A percentile compares a stretch with the other conserved stretches of the same genome.
Conservation (phyloP, 2,888 invertebrate genomes). For the Volucella zonaria region DNA sequence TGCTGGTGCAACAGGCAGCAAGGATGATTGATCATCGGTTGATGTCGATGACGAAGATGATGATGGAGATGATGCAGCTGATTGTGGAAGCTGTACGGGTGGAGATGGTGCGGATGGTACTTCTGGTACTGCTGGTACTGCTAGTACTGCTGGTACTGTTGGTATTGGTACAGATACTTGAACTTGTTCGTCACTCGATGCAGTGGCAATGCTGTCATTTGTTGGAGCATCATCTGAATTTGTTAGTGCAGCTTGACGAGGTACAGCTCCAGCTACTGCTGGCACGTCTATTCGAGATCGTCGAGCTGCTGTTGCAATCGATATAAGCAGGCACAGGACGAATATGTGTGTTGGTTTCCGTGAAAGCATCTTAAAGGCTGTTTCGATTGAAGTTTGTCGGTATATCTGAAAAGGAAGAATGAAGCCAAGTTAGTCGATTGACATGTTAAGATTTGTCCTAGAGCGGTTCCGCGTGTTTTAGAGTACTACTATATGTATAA, state of each 20-base stretch:
- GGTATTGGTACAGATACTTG: conserved; percentile 75
- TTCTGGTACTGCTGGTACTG: conserved; percentile 62
- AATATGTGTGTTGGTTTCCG: conserved; percentile 74
- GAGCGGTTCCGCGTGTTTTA: conserved; percentile 46
- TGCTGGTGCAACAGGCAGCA: conserved; percentile 68
- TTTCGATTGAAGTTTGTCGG: conserved; percentile 56
- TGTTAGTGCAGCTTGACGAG: conserved; percentile 64
- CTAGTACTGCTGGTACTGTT: conserved; percentile 73
- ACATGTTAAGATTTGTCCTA: conserved; percentile 73
- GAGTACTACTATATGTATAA: background rate
- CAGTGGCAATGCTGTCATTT: conserved; percentile 77
- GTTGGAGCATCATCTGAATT: conserved; percentile 76
- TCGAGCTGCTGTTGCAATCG: conserved; percentile 77
- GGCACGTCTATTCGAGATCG: conserved; percentile 80
- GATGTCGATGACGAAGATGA: conserved; percentile 55
- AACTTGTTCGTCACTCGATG: conserved; percentile 76
- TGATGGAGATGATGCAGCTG: conserved; percentile 50
- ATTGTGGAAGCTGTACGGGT: conserved; percentile 76
- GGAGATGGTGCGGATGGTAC: conserved; percentile 78
- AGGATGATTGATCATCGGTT: conserved; percentile 65
- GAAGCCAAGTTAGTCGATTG: conserved; percentile 59
- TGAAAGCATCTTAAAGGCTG: conserved; percentile 71
- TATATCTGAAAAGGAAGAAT: conserved; percentile 58
- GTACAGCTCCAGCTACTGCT: conserved; percentile 67
- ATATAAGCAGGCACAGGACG: conserved; percentile 74